A percentile compares a stretch with the other conserved stretches of the same genome.
phyloP scores from a whole-genome alignment of 2,797 vertebrate species.

The Denticeps clupeoides region DNA sequence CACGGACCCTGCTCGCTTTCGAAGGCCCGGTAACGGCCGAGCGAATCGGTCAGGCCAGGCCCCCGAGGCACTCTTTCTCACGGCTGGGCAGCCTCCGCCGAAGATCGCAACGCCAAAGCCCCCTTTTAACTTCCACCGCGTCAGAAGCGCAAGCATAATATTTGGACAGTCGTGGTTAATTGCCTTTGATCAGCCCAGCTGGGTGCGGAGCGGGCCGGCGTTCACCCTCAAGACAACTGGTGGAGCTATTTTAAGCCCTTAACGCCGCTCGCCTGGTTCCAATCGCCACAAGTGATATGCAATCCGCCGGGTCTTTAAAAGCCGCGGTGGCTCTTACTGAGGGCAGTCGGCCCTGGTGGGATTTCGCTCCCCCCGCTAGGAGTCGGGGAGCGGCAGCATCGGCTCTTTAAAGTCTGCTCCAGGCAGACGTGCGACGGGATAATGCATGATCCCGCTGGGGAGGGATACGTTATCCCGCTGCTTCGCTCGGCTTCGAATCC shows the following conservation, averaged over 20 bases:
- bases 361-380: slow-evolving; percentile 22
- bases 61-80: no score
- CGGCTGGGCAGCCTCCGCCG: no score
- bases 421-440: no score
- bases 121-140: no score
- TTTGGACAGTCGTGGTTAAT: slow-evolving; percentile 8
- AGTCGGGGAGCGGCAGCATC: no score
- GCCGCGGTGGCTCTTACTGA: slow-evolving; percentile 31
- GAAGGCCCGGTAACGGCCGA: no score
- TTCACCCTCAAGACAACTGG: slow-evolving; percentile 28
- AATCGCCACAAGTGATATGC: slow-evolving; percentile 25
- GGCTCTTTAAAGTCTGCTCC: not conserved
- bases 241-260: slow-evolving; percentile 29
- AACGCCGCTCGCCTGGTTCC: slow-evolving; percentile 35
- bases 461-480: no score
- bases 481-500: no score
- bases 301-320: slow-evolving; percentile 29
- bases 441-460: no score
- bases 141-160: not conserved
- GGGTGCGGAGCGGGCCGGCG: slow-evolving; percentile 24
- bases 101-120: no score
- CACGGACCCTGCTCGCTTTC: no score
- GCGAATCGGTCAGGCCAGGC: no score
- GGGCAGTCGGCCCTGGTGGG: slow-evolving; percentile 29
- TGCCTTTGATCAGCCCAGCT: slow-evolving; percentile 11